These are phyloP conservation scores for Acromyrmex heyeri DNA, from an alignment of 1,140 invertebrate genomes.

Conservation along the genomic window DNA sequence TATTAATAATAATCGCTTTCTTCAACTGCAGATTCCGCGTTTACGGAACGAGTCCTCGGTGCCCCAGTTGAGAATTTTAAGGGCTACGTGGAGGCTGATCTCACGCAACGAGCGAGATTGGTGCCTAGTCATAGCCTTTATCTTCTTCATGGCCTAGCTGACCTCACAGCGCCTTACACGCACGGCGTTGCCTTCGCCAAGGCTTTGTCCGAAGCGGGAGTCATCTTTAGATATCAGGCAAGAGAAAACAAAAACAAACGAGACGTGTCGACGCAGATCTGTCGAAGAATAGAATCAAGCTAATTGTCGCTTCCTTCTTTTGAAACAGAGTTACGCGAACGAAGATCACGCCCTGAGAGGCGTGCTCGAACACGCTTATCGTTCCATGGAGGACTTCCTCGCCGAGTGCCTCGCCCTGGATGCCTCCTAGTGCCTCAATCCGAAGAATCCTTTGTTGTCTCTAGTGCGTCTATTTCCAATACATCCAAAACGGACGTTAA, in stretches of 20 bases:
- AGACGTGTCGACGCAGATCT: background rate
- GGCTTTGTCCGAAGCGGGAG: constrained; percentile 93
- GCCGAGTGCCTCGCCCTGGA: constrained; percentile 94
- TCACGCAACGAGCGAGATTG: constrained; percentile 94
- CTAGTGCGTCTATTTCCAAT: constrained; percentile 82
- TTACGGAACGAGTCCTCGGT: constrained; percentile 97
- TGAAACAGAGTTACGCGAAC: constrained; percentile 92
- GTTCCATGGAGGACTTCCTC: constrained; percentile 95
- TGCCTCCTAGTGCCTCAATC: constrained; percentile 88
- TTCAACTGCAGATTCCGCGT: constrained; percentile 93
- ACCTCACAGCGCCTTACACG: constrained; percentile 96
- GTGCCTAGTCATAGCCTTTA: constrained; percentile 95
- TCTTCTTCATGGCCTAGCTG: constrained; percentile 95
- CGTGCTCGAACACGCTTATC: constrained; percentile 93
- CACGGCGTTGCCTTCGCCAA: constrained; percentile 95
- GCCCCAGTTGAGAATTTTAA: constrained; percentile 95
- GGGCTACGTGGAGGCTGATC: constrained; percentile 96
- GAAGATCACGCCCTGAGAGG: constrained; percentile 92
- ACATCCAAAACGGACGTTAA: constrained; percentile 62
- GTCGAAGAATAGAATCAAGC: background rate
- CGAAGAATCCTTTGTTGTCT: constrained; percentile 83
- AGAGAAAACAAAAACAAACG: constrained; percentile 29
- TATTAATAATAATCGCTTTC: background rate
- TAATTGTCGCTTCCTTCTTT: background rate
- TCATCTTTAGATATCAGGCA: constrained; percentile 97